phyloP scores from a whole-genome alignment of 2,888 invertebrate genomes.

The Monochamus alternatus region DNA sequence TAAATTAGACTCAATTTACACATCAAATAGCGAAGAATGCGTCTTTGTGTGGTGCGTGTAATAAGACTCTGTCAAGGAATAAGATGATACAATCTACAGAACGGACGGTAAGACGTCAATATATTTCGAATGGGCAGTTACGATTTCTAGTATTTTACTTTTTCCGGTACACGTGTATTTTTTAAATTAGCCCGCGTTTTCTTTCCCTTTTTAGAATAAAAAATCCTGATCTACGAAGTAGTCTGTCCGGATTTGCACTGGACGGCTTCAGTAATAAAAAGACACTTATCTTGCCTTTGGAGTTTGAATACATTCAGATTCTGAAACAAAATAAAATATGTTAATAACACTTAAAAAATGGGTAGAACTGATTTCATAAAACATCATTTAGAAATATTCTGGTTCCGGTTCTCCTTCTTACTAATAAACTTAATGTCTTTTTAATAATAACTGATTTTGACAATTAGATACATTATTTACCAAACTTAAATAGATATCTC shows the following conservation, averaged over 20 bases:
- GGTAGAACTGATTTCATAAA: too few species aligned
- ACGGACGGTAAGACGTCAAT: neutral
- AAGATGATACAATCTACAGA: neutral
- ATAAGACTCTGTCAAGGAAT: constrained; percentile 18
- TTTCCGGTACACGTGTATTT: constrained; percentile 5
- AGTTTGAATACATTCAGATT: constrained; percentile 63
- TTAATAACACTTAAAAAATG: too few species aligned
- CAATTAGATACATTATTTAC: too few species aligned
- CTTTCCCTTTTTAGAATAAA: constrained; percentile 68
- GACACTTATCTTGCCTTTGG: constrained; percentile 31
- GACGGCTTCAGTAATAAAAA: constrained; percentile 57
- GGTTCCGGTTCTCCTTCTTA: too few species aligned
- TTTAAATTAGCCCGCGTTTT: constrained; percentile 63
- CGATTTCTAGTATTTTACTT: neutral
- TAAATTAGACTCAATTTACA: constrained; percentile 67
- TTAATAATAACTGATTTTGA: too few species aligned
- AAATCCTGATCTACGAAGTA: constrained; percentile 63
- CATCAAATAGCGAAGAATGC: constrained; percentile 38
- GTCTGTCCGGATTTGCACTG: constrained; percentile 57
- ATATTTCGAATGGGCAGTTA: neutral
- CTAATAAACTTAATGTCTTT: too few species aligned
- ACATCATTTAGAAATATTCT: too few species aligned
- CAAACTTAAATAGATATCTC: too few species aligned
- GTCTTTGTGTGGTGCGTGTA: constrained; percentile 34
- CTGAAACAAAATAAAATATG: constrained; percentile 59